Evolutionary conservation across 2,113 vertebrate genomes (phyloP), one percentile per base, ranked within the genome.

Genomic region (Chaenocephalus aceratus): DNA sequence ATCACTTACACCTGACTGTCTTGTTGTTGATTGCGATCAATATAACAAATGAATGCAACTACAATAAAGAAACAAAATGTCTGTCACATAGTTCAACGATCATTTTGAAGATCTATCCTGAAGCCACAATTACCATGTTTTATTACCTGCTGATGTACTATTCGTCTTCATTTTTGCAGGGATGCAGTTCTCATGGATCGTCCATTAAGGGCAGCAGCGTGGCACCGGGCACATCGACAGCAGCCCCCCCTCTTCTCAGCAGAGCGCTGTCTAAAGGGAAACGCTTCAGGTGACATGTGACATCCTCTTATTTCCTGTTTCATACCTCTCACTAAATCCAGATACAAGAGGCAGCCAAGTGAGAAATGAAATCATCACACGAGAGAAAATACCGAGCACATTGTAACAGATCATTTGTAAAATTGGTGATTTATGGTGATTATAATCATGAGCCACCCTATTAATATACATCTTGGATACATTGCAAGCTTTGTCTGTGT

Each of bases 271-370:
- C 92, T 26, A 91, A 89, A 83, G 93, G 87, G 70, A 95, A 94
- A 90, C 91, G 87, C 89, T 93, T 93, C 92, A 95, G 95, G 94
- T 94, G 87, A 84, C 70, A 61, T 56, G 64, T 49, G 67, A 62
- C 57, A 66, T 68, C 58, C 36, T 72, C 64, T 86, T 56, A 84
- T 87, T 86, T 75, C 66, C 54, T n/a, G 62, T 84, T 77, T 67
- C 75, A 73, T 83, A 75, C 83, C 72, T 81, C n/a, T 65, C 77
- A n/a, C 54, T 15, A 36, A 45, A 51, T 59, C 49, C 44, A 78
- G 61, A 67, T 57, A 67, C 51, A 54, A 77, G 62, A 84, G 52
- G 72, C 77, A 91, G 82, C 65, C 66, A 54, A 75, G 70, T 79
- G 73, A 63, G 72, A 80, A 86, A 84, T 87, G 58, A 78, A 87